Evolutionary conservation across 2,888 invertebrate genomes (phyloP).

Genomic region (Eudasyphora cyanicolor): DNA sequence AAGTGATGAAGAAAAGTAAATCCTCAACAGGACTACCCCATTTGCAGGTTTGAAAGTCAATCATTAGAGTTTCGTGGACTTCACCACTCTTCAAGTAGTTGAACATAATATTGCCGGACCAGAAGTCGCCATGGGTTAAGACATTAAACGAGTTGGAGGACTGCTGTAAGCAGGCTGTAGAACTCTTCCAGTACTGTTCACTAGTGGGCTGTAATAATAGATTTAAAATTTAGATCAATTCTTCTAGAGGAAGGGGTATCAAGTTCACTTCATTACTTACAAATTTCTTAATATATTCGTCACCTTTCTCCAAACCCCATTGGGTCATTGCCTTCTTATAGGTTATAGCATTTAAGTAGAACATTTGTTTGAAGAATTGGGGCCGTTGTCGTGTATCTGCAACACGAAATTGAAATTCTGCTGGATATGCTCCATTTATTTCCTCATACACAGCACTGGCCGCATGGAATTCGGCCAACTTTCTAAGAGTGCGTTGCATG

Average conservation of each 20-base stretch:
- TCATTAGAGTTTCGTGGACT: constrained; percentile 70
- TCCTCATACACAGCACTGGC: constrained; percentile 73
- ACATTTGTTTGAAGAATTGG: constrained; percentile 9
- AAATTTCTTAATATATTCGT: constrained; percentile 71
- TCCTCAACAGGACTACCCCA: constrained; percentile 76
- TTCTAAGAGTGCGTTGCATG: constrained; percentile 69
- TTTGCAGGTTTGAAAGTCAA: constrained; percentile 76
- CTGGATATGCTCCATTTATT: constrained; percentile 70
- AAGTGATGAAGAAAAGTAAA: constrained; percentile 72
- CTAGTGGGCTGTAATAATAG: constrained; percentile 66
- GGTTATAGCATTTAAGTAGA: neutral
- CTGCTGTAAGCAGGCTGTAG: constrained; percentile 50
- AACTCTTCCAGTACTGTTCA: constrained; percentile 69
- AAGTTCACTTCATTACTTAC: constrained; percentile 51
- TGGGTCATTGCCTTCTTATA: constrained; percentile 69
- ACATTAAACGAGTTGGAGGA: constrained; percentile 70
- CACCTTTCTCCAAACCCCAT: constrained; percentile 70
- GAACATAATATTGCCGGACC: constrained; percentile 77
- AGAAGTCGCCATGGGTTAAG: too few species aligned
- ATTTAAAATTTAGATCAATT: too few species aligned
- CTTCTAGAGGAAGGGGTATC: too few species aligned
- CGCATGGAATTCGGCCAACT: constrained; percentile 77
- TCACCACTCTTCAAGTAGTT: constrained; percentile 67
- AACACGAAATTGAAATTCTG: constrained; percentile 68
- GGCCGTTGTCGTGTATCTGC: constrained; percentile 45